Evolutionary conservation across 2,797 vertebrate species (phyloP).

Genomic region (Semaprochilodus insignis): DNA sequence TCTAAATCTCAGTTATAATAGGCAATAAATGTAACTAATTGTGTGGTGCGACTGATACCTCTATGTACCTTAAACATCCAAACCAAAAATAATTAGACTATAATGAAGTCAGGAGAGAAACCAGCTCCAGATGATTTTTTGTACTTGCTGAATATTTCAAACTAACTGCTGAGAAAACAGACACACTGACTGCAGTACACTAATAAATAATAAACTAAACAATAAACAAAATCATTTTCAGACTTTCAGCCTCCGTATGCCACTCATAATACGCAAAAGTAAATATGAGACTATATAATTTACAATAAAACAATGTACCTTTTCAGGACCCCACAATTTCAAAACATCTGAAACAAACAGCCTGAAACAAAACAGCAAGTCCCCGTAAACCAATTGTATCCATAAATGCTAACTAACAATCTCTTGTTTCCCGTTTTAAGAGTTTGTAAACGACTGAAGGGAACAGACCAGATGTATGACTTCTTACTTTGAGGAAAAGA

Average conservation of each 20-base stretch:
- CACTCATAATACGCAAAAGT: neutral
- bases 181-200: neutral
- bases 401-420: constrained; percentile 1
- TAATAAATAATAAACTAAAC: neutral
- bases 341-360: neutral
- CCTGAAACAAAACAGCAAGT: neutral
- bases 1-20: neutral
- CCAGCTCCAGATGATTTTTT: neutral
- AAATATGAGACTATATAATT: neutral
- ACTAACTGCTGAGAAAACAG: neutral
- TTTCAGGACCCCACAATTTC: neutral
- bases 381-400: neutral
- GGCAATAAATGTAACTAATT: neutral
- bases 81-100: neutral
- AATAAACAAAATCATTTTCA: neutral
- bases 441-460: neutral
- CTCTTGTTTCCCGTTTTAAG: neutral
- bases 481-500: neutral
- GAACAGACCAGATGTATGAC: neutral
- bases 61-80: neutral
- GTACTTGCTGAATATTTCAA: neutral
- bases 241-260: neutral
- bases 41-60: neutral
- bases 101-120: neutral
- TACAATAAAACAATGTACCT: neutral